These are phyloP conservation scores for Erebia palarica DNA, from an alignment of 2,888 invertebrate species.

Conservation along the genomic window DNA sequence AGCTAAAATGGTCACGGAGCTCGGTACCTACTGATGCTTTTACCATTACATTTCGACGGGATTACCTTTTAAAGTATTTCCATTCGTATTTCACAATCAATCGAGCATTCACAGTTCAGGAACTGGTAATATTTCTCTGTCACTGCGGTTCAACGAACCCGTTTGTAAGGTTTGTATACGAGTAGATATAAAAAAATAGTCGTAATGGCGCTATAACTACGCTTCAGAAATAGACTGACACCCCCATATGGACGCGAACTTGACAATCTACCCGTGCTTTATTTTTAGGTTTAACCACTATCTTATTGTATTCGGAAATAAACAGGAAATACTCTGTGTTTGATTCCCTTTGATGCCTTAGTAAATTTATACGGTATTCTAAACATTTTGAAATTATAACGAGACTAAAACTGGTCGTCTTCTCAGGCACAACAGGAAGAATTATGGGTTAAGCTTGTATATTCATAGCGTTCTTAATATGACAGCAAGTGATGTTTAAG, in stretches of 20 bases:
- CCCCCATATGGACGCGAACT: conserved; percentile 72
- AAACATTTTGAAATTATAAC: conserved; percentile 31
- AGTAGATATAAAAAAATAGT: conserved; percentile 52
- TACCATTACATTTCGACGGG: background rate
- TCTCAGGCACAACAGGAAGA: conserved; percentile 11
- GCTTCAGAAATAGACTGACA: conserved; percentile 69
- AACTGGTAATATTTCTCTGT: conserved; percentile 43
- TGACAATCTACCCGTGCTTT: conserved; percentile 73
- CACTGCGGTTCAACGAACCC: conserved; percentile 49
- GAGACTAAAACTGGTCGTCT: conserved; percentile 9
- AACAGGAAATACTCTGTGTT: conserved; percentile 50
- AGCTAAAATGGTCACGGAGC: conserved; percentile 4
- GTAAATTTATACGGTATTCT: conserved; percentile 36
- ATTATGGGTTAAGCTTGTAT: conserved; percentile 9
- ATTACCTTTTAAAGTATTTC: conserved; percentile 28
- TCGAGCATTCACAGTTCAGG: conserved; percentile 43
- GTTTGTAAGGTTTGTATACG: conserved; percentile 37
- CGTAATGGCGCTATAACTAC: conserved; percentile 67
- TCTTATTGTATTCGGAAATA: conserved; percentile 73
- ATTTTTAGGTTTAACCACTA: conserved; percentile 73
- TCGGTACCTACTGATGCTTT: background rate
- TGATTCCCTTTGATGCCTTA: conserved; percentile 40
- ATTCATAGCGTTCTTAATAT: background rate
- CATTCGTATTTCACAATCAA: conserved; percentile 44
- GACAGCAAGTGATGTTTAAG: background rate